These are phyloP conservation scores for Hozukius guyotensis DNA, from an alignment of 2,797 vertebrate genomes.

Conservation along the genomic window DNA sequence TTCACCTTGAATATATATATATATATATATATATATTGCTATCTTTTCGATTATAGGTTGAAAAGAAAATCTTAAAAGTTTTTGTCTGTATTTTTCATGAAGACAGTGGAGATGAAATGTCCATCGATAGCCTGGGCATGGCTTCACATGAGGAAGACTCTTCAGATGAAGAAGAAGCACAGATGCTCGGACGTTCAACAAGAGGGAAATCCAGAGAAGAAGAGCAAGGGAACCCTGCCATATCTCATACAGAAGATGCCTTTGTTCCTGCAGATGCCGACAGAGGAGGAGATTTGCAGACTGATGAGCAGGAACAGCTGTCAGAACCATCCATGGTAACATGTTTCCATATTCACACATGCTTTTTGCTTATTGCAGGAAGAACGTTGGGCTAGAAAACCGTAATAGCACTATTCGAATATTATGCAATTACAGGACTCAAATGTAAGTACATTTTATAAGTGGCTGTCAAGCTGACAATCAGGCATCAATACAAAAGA, in stretches of 20 bases:
- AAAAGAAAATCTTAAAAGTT: not conserved
- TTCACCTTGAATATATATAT: not conserved
- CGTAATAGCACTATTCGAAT: not conserved
- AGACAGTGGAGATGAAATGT: slow-evolving; percentile 74
- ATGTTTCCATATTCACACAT: slow-evolving; percentile 20
- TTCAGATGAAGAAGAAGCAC: slow-evolving; percentile 71
- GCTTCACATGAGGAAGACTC: slow-evolving; percentile 58
- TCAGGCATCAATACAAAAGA: not conserved
- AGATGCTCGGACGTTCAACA: slow-evolving; percentile 16
- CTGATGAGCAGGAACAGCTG: slow-evolving; percentile 42
- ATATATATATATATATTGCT: too few relatives aligned
- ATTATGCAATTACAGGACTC: not conserved
- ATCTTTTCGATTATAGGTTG: not conserved
- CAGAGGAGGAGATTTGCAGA: slow-evolving; percentile 18
- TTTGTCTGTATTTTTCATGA: slow-evolving; percentile 23
- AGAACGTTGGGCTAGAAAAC: not conserved
- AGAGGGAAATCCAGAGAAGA: slow-evolving; percentile 22
- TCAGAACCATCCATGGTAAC: slow-evolving; percentile 68
- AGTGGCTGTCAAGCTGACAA: not conserved
- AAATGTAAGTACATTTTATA: not conserved
- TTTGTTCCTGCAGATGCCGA: slow-evolving; percentile 38
- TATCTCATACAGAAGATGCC: slow-evolving; percentile 24
- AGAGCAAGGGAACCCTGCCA: slow-evolving; percentile 14
- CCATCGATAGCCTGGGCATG: slow-evolving; percentile 60
- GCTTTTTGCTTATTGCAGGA: slow-evolving; percentile 11